Evolutionary conservation across 2,797 vertebrate species (phyloP).

Genomic region (Echiichthys vipera): DNA sequence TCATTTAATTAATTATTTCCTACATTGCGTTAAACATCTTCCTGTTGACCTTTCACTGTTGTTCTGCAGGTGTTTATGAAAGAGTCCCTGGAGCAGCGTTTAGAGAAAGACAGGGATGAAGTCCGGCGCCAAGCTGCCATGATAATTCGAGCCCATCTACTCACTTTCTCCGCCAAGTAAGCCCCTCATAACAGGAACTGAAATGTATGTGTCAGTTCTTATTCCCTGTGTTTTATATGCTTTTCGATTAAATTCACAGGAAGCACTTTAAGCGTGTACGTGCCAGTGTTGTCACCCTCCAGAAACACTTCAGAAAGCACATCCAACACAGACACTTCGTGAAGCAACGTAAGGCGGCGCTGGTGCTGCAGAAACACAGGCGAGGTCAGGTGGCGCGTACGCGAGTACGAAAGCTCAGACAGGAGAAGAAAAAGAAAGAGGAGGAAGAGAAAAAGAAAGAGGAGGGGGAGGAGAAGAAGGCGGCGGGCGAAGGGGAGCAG

Average conservation of each 20-base stretch:
- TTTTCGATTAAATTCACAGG: conserved; percentile 70
- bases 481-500: conserved; percentile 62
- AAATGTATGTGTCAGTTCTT: not conserved
- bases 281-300: conserved; percentile 86
- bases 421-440: conserved; percentile 81
- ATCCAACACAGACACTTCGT: conserved; percentile 83
- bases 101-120: conserved; percentile 87
- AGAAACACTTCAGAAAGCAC: conserved; percentile 89
- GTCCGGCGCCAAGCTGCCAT: conserved; percentile 85
- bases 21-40: not conserved
- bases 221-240: not conserved
- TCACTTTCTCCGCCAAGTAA: conserved; percentile 92
- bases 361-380: conserved; percentile 90
- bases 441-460: conserved; percentile 75
- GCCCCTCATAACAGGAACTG: not conserved
- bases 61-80: conserved; percentile 85
- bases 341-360: conserved; percentile 79
- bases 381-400: conserved; percentile 89
- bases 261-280: conserved; percentile 88
- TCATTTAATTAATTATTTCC: not conserved
- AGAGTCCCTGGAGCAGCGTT: conserved; percentile 84
- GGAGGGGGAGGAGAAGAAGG: conserved; percentile 78
- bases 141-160: conserved; percentile 91
- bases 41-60: not conserved
- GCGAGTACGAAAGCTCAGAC: conserved; percentile 83